Evolutionary conservation across 2,113 vertebrate species (phyloP).

Genomic region (Aspidoscelis tigris): DNA sequence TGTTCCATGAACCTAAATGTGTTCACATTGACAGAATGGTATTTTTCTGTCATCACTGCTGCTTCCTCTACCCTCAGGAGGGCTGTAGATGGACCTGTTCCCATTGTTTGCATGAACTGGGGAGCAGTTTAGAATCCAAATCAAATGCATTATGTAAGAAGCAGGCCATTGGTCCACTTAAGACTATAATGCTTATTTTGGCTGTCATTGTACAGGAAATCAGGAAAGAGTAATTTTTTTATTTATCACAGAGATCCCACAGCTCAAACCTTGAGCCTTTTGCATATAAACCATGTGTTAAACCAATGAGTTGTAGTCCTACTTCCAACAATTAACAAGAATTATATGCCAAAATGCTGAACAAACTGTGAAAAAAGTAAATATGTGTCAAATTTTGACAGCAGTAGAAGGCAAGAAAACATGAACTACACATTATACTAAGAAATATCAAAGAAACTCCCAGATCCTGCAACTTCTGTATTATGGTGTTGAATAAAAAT

Average conservation of each 20-base stretch:
- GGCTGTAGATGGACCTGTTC: background rate
- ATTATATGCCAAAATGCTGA: background rate
- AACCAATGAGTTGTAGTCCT: background rate
- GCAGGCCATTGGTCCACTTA: too few species aligned
- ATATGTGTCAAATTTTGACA: background rate
- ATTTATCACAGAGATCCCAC: too few species aligned
- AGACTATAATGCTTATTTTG: too few species aligned
- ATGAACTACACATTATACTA: background rate
- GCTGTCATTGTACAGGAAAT: too few species aligned
- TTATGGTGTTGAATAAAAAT: background rate
- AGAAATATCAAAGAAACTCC: background rate
- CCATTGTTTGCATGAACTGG: background rate
- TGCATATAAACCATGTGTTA: too few species aligned
- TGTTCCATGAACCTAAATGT: background rate
- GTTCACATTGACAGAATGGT: background rate
- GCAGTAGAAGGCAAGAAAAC: background rate
- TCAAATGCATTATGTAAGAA: background rate
- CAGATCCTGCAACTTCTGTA: background rate
- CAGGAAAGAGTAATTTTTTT: too few species aligned
- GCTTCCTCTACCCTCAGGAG: background rate
- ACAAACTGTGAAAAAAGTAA: background rate
- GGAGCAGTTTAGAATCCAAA: background rate
- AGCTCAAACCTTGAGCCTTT: too few species aligned
- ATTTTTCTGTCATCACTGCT: background rate
- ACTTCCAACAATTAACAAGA: background rate